Conservation (phyloP, 2,888 invertebrate genomes). For the Bombyx huttoni region DNA sequence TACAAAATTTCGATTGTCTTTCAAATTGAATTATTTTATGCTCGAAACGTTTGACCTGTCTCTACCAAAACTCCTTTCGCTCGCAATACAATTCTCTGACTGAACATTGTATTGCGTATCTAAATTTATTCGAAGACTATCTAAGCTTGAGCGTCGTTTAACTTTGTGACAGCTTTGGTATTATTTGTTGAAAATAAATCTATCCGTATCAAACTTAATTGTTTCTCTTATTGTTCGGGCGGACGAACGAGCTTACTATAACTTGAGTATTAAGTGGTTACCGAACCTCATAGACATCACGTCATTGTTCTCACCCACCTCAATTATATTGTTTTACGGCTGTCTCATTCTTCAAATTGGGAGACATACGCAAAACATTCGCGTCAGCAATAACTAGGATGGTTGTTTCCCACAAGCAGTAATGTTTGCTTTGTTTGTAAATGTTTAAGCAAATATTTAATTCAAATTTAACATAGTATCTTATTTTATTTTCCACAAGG, state of each 20-base stretch:
- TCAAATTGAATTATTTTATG: neutral
- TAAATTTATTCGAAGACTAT: neutral
- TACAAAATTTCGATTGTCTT: neutral
- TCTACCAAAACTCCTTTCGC: neutral
- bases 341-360: too few relatives aligned
- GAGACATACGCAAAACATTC: too few relatives aligned
- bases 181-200: neutral
- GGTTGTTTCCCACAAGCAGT: too few relatives aligned
- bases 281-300: too few relatives aligned
- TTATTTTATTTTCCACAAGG: too few relatives aligned
- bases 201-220: neutral
- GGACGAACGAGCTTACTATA: neutral
- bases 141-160: neutral
- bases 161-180: neutral
- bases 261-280: neutral
- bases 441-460: too few relatives aligned
- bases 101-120: neutral
- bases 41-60: neutral
- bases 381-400: too few relatives aligned
- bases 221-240: neutral
- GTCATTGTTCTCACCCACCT: too few relatives aligned
- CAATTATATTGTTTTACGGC: too few relatives aligned
- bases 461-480: too few relatives aligned
- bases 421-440: too few relatives aligned
- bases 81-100: neutral